Base-by-base conservation (phyloP, 2,888 invertebrate species). In the Caenorhabditis wallacei region DNA sequence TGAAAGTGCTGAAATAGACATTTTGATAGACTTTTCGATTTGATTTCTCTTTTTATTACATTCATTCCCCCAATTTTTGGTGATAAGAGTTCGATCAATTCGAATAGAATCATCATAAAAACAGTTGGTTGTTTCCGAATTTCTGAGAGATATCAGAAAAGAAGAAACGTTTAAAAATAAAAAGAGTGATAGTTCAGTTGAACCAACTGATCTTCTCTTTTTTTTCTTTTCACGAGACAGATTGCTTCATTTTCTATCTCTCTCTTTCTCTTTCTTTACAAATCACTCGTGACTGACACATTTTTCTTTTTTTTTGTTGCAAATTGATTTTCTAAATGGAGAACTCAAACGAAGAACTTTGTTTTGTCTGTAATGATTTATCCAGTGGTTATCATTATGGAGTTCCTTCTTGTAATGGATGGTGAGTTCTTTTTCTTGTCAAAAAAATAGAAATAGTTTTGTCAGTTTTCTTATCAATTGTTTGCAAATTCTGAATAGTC, bases 381-480 rank as follows among this genome's bases (percentile, higher is more conserved):
- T 85, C 87, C 22, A 90, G 89, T 24, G 90, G 90, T 18, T 91
- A 89, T 63, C 90, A 91, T 61, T 90, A 91, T 57, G 90, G 89
- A 11, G 86, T 89, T 18, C 90, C 90, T 3, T 87, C 87, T 18
- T 91, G 90, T 69, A 91, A 90, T 78, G 90, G 90, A 80, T 90
- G 75, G 75, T 76, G 2, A 59, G 75, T 68, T 24, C 24, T 59
- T 51, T 13, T 16, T 13, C 16, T 16, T 13, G 10, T 40, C 51
- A 18, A 51, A 51, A 3, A 16, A 51, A 13, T 13, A 40, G 2
- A 5, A 40, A 40, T 40, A 10, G 5, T 10, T 13, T 40, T 10
- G 10, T 40, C n/a, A 10, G 10, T 13, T 40, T 40, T 46, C 30
- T 63, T 63, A 48, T 63, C 63, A 48, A 10, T 40, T 40, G 22